Percentiles rank a stretch among this genome's conserved stretches.
Evolutionary conservation across 2,113 vertebrate species (phyloP).

Genomic region (Baryphthengus martii): DNA sequence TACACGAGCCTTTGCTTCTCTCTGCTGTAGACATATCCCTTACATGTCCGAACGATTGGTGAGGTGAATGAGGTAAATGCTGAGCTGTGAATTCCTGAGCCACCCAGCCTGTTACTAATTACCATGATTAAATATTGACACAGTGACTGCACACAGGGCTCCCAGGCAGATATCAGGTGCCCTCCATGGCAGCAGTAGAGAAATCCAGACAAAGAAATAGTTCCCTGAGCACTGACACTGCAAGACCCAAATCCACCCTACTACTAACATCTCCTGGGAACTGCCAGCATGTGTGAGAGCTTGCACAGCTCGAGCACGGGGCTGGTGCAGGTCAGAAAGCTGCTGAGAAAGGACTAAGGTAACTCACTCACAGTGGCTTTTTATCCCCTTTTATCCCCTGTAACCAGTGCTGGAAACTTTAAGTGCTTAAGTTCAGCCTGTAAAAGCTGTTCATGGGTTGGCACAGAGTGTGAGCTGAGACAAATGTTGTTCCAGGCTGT

Average conservation of each 20-base stretch:
- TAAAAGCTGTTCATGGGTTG: neutral
- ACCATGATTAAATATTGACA: conserved; percentile 59
- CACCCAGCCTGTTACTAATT: conserved; percentile 48
- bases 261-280: neutral
- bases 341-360: neutral
- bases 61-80: neutral
- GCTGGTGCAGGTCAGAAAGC: neutral
- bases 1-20: neutral
- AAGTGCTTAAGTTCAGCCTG: neutral
- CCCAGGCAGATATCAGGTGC: neutral
- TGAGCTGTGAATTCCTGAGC: conserved; percentile 53
- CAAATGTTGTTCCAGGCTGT: neutral
- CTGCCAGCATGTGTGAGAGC: neutral
- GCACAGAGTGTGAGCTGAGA: neutral
- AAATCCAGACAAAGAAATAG: neutral
- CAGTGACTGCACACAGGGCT: conserved; percentile 24
- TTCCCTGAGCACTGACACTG: neutral
- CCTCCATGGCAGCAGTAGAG: neutral
- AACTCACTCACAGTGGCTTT: too few relatives aligned
- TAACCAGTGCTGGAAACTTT: neutral
- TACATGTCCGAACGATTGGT: neutral
- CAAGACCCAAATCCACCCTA: neutral
- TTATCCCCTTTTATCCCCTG: too few relatives aligned
- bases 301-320: neutral
- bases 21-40: neutral